Evolutionary conservation across 2,113 vertebrate species (phyloP), one percentile per base, ranked within the genome.

Genomic region (Barnardius zonarius): DNA sequence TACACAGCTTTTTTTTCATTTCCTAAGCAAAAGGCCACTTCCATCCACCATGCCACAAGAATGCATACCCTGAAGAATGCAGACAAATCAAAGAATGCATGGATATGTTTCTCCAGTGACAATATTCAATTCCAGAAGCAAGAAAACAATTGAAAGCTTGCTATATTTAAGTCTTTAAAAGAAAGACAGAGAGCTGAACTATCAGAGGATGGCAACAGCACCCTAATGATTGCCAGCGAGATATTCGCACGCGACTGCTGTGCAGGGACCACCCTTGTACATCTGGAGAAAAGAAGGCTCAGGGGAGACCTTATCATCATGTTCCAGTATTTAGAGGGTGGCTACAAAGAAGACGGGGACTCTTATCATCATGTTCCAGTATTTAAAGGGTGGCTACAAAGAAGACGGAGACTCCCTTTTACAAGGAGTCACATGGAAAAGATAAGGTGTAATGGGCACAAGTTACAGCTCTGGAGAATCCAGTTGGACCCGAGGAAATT

Each of bases 231-330:
- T 52, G 4, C 57, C 83, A 75, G 37, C 10, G 16, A 44, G 61
- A 44, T 3, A 18, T 3, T 17, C 28, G 7, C 77, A 54, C 43
- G 48, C 3, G 80, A 59, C 5, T 37, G 70, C 83, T 10, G 30
- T 1, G 25, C 49, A 2, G 70, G 70, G 64, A 54, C 49, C 39
- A 30, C 63, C 55, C 55, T 6, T 0, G 7, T 2, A 2, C 72
- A 5, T 5, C 57, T 59, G n/a, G 4, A 59, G 57, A 35, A 59
- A 35, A 59, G 57, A 1, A 1, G 22, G 57, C 57, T 24, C 13
- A 24, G 57, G 33, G 33, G 33, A 35, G 57, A 35, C 57, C 22
- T 35, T 10, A 35, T 24, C 57, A 59, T 16, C 33, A 59, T 59
- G 33, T 59, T 15, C 33, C 57, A 59, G 57, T 59, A 24, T 35